phyloP scores from a whole-genome alignment of 1,140 invertebrate genomes.

The Drosophila teissieri region DNA sequence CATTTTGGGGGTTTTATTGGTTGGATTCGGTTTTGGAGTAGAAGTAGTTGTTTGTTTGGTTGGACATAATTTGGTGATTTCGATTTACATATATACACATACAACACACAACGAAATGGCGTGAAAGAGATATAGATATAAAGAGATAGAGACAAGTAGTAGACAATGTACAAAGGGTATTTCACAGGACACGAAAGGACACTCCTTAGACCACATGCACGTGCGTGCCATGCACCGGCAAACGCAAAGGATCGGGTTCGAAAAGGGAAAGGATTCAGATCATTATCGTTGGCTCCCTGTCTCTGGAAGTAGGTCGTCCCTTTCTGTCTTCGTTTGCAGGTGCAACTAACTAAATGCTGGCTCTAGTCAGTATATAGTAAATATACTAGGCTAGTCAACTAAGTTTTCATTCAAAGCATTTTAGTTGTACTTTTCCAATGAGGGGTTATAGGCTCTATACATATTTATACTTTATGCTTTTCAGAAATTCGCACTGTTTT shows the following conservation, averaged over 20 bases:
- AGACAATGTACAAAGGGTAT: constrained; percentile 27
- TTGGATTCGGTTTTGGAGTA: constrained; percentile 55
- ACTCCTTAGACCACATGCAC: constrained; percentile 34
- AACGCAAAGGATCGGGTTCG: constrained; percentile 31
- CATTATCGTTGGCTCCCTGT: not conserved
- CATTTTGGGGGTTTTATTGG: constrained; percentile 35
- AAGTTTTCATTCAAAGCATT: constrained; percentile 3
- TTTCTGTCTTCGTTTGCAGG: constrained; percentile 27
- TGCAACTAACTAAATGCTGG: constrained; percentile 33
- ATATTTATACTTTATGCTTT: not conserved
- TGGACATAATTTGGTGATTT: constrained; percentile 70
- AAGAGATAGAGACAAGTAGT: constrained; percentile 40
- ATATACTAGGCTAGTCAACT: constrained; percentile 5
- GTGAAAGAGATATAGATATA: constrained; percentile 45
- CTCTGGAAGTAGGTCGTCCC: constrained; percentile 16
- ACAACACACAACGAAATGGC: constrained; percentile 55
- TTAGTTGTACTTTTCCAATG: not conserved
- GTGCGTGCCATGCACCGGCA: constrained; percentile 47
- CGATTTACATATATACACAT: constrained; percentile 60
- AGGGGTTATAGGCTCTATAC: not conserved
- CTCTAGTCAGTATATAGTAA: constrained; percentile 7
- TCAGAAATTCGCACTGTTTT: not conserved
- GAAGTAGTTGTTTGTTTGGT: constrained; percentile 59
- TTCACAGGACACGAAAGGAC: constrained; percentile 19
- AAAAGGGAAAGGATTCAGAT: constrained; percentile 12